A percentile compares a stretch with the other conserved stretches of the same genome.
These are phyloP conservation scores for Choloepus didactylus DNA, from an alignment of 2,797 vertebrate species.

Conservation along the genomic window DNA sequence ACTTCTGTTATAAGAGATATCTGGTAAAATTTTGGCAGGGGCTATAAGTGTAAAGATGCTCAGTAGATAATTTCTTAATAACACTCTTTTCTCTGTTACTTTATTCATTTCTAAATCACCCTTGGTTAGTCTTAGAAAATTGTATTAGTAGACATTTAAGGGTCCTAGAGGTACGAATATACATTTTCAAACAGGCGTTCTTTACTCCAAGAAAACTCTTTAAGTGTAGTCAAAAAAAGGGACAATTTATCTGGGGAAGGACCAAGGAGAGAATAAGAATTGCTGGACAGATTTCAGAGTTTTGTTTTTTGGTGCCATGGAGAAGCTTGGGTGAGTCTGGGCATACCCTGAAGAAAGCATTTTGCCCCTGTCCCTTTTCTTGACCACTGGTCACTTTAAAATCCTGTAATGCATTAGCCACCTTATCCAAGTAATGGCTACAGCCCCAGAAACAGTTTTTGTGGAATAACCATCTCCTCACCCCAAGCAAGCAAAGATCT, in stretches of 20 bases:
- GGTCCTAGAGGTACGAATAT: background rate
- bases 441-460: background rate
- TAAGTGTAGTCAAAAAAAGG: background rate
- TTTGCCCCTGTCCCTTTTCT: background rate
- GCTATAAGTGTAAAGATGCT: background rate
- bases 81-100: background rate
- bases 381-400: constrained; percentile 2
- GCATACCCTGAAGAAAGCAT: background rate
- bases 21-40: background rate
- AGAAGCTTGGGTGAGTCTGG: background rate
- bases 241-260: background rate
- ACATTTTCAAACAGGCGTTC: constrained; percentile 17
- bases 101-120: constrained; percentile 50
- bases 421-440: background rate
- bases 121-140: background rate
- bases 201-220: constrained; percentile 4
- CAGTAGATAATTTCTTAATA: background rate
- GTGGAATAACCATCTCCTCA: background rate
- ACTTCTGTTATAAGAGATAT: background rate
- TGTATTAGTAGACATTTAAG: background rate
- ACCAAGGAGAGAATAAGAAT: background rate
- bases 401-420: background rate
- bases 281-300: background rate
- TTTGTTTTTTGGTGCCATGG: background rate
- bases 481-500: constrained; percentile 69